phyloP scores from a whole-genome alignment of 2,888 invertebrate species.

The Leucophora obtusa region DNA sequence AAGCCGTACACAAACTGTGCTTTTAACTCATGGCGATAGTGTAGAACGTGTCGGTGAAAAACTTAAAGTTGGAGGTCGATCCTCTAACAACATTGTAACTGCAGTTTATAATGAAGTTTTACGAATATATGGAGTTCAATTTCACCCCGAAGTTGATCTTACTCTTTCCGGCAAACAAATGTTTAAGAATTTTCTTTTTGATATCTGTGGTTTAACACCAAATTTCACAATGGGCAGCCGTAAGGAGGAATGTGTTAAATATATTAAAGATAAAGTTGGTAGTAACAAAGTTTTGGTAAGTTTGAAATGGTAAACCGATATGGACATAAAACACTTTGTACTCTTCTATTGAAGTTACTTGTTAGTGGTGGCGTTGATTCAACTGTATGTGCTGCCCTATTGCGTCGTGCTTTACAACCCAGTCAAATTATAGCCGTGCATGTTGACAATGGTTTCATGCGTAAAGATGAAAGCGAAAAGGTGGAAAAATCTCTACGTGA shows the following conservation, averaged over 20 bases:
- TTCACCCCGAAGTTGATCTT: conserved; percentile 99
- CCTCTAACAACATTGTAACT: conserved; percentile 87
- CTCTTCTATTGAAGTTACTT: conserved; percentile 82
- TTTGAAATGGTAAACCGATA: conserved; percentile 62
- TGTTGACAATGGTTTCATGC: conserved; percentile 99
- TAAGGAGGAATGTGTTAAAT: conserved; percentile 93
- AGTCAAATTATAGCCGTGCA: conserved; percentile 97
- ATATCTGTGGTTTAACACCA: conserved; percentile 91
- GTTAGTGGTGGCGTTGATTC: conserved; percentile 99
- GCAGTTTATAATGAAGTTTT: conserved; percentile 95
- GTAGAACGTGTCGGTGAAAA: conserved; percentile 93
- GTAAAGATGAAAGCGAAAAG: conserved; percentile 94
- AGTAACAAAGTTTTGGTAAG: conserved; percentile 94
- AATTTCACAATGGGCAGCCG: conserved; percentile 93
- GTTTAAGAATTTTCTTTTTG: conserved; percentile 95
- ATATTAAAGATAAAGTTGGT: conserved; percentile 93
- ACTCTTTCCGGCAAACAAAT: conserved; percentile 94
- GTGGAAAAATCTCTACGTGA: conserved; percentile 91
- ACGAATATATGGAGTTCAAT: conserved; percentile 96
- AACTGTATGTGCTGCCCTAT: conserved; percentile 98
- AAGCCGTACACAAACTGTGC: conserved; percentile 91
- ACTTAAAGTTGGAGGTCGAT: conserved; percentile 92
- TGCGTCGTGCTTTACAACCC: conserved; percentile 92
- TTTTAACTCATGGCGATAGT: conserved; percentile 98
- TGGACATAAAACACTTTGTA: too few species aligned